Conservation (phyloP, 2,797 vertebrate genomes). For the Melopsittacus undulatus region DNA sequence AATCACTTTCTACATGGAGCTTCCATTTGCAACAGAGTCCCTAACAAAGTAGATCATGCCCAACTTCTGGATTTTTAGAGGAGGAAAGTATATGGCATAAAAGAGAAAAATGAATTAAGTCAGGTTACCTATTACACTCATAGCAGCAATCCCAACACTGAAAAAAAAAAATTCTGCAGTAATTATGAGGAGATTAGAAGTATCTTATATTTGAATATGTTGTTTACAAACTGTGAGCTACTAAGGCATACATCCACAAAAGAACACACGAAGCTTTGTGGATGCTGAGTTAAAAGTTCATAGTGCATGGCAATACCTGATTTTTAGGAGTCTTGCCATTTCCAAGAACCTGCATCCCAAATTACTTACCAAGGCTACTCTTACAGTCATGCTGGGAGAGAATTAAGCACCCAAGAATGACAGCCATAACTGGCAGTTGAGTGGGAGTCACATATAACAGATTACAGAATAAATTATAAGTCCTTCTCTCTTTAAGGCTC, state of each 20-base stretch:
- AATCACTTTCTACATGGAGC: background rate
- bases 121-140: background rate
- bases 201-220: background rate
- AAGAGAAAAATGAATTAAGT: background rate
- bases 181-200: background rate
- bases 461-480: background rate
- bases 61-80: background rate
- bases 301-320: background rate
- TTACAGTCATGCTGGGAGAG: background rate
- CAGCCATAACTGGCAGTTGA: background rate
- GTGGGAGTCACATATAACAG: background rate
- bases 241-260: background rate
- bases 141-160: background rate
- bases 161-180: background rate
- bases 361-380: background rate
- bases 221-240: background rate
- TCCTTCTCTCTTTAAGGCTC: background rate
- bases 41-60: background rate
- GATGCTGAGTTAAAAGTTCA: background rate
- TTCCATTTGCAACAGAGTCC: background rate
- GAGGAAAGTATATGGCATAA: background rate
- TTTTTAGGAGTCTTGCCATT: background rate
- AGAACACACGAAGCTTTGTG: background rate
- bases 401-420: background rate
- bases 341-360: background rate